These are phyloP conservation scores for Aporrectodea caliginosa DNA, from an alignment of 1,140 invertebrate species.

Conservation along the genomic window DNA sequence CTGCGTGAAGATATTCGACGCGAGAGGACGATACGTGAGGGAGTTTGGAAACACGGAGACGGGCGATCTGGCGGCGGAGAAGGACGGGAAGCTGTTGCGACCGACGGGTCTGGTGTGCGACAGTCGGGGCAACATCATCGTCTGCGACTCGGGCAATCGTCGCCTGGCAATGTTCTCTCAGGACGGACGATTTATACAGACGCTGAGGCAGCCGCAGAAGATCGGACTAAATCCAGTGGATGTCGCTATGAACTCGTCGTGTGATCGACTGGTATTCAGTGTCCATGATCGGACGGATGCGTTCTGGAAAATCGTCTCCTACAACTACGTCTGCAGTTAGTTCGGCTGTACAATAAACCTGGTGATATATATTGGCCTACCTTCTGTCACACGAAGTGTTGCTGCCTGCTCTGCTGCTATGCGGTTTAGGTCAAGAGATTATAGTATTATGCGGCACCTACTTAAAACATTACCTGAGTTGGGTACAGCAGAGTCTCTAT, in stretches of 20 bases:
- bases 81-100: conserved; percentile 55
- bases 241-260: neutral
- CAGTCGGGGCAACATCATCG: conserved; percentile 55
- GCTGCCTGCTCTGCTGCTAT: too few species aligned
- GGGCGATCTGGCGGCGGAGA: conserved; percentile 31
- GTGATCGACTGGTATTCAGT: neutral
- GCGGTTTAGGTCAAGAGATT: too few species aligned
- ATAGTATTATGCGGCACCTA: too few species aligned
- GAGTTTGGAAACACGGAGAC: conserved; percentile 43
- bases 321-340: neutral
- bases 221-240: neutral
- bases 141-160: conserved; percentile 58
- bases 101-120: conserved; percentile 57
- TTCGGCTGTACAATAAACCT: too few species aligned
- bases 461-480: too few species aligned
- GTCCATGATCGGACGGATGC: neutral
- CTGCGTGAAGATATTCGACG: conserved; percentile 51
- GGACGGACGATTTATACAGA: conserved; percentile 13
- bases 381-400: too few species aligned
- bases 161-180: conserved; percentile 52
- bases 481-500: too few species aligned
- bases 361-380: too few species aligned
- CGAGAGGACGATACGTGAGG: conserved; percentile 24
- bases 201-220: neutral
- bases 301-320: neutral